Evolutionary conservation across 2,888 invertebrate genomes (phyloP).

Genomic region (Tanytarsus gracilentus): DNA sequence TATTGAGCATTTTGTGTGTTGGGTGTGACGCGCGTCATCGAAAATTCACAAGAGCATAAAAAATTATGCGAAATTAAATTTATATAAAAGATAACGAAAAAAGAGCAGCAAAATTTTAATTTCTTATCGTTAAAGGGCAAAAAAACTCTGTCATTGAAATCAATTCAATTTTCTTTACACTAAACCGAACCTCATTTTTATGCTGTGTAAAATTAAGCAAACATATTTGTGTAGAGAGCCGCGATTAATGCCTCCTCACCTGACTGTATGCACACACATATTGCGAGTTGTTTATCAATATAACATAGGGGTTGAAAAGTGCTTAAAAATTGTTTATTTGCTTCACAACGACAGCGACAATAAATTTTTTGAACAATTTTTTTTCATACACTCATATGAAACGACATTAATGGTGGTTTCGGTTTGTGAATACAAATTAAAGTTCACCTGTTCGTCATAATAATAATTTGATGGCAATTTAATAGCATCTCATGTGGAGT

Average conservation of each 20-base stretch:
- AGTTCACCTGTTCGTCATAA: conserved; percentile 15
- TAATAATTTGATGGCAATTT: neutral
- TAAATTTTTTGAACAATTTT: conserved; percentile 2
- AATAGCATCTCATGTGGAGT: too few species aligned
- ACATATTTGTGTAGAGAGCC: neutral
- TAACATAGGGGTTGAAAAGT: conserved; percentile 11
- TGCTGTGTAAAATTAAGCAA: neutral
- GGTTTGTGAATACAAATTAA: conserved; percentile 21
- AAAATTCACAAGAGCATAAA: conserved; percentile 7
- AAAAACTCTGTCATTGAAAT: neutral
- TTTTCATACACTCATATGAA: neutral
- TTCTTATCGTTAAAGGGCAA: conserved; percentile 3
- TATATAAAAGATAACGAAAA: conserved; percentile 1
- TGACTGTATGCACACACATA: neutral
- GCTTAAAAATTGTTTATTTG: neutral
- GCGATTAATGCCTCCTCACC: conserved; percentile 1
- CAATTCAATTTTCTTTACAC: too few species aligned
- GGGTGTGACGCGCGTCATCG: neutral
- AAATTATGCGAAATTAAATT: conserved; percentile 4
- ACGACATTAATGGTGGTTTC: conserved; percentile 21
- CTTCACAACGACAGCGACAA: neutral
- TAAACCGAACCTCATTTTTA: too few species aligned
- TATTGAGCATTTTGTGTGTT: too few species aligned
- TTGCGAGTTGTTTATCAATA: too few species aligned
- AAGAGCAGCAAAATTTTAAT: conserved; percentile 11